A percentile compares a stretch with the other conserved stretches of the same genome.
Conservation (phyloP, 2,113 vertebrate species). For the Formicarius rufipectus region DNA sequence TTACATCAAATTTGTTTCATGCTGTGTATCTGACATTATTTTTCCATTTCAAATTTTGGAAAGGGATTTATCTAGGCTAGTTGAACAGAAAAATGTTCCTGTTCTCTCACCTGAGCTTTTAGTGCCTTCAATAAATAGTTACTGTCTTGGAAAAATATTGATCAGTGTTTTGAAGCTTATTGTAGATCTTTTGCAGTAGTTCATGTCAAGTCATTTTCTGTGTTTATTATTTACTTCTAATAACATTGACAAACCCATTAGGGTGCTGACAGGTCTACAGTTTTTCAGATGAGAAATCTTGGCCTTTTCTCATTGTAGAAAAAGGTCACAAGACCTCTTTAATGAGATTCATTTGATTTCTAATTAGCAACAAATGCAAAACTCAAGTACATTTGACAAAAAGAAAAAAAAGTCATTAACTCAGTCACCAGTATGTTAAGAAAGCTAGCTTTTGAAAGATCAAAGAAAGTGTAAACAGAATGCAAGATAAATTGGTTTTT, state of each 20-base stretch:
- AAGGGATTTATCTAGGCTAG: not conserved
- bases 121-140: not conserved
- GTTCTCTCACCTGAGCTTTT: not conserved
- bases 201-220: conserved; percentile 54
- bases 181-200: conserved; percentile 21
- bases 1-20: not conserved
- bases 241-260: conserved; percentile 50
- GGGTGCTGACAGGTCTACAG: not conserved
- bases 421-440: not conserved
- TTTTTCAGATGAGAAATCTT: conserved; percentile 46
- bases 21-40: not conserved
- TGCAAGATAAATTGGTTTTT: not conserved
- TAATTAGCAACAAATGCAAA: conserved; percentile 60
- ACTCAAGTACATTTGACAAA: conserved; percentile 57
- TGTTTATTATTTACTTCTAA: conserved; percentile 69
- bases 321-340: conserved; percentile 31
- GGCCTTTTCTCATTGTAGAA: not conserved
- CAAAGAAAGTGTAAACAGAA: not conserved
- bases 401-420: conserved; percentile 48
- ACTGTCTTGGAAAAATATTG: conserved; percentile 44
- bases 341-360: conserved; percentile 59
- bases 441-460: not conserved
- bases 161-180: conserved; percentile 6
- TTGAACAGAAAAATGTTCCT: not conserved
- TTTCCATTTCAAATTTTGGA: not conserved